Evolutionary conservation across 1,140 invertebrate genomes (phyloP).

Genomic region (Cylas formicarius): DNA sequence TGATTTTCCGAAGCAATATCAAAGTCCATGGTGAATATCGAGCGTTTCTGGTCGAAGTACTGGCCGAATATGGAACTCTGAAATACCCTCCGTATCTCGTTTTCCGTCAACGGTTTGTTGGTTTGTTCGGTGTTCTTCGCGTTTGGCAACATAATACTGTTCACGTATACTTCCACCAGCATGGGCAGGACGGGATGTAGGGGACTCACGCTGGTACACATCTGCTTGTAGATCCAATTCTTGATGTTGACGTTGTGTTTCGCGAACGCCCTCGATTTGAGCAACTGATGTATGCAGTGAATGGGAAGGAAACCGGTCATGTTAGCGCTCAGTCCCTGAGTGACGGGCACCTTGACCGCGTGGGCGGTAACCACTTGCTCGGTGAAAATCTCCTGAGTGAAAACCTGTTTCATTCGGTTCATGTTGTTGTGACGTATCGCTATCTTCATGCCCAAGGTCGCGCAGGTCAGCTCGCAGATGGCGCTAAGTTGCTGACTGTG

Average conservation of each 20-base stretch:
- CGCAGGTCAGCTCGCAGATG: constrained; percentile 87
- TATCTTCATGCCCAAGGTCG: constrained; percentile 92
- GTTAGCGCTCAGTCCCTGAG: constrained; percentile 77
- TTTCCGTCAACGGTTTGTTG: constrained; percentile 86
- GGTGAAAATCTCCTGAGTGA: constrained; percentile 95
- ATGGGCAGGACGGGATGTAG: constrained; percentile 88
- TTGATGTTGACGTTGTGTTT: constrained; percentile 93
- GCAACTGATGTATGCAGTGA: constrained; percentile 93
- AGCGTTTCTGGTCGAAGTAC: constrained; percentile 54
- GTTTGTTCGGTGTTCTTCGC: constrained; percentile 57
- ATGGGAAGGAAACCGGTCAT: constrained; percentile 87
- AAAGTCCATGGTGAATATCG: constrained; percentile 46
- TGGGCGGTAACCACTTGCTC: constrained; percentile 95
- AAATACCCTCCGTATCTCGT: constrained; percentile 83
- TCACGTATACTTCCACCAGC: constrained; percentile 93
- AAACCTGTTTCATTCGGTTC: constrained; percentile 87
- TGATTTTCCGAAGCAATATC: constrained; percentile 43
- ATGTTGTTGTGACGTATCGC: constrained; percentile 85
- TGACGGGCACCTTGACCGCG: constrained; percentile 93
- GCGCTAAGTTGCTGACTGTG: constrained; percentile 89
- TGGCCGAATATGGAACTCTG: constrained; percentile 65
- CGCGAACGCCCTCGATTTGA: constrained; percentile 91
- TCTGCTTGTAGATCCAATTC: constrained; percentile 92
- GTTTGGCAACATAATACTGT: constrained; percentile 79
- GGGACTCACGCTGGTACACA: constrained; percentile 76